Evolutionary conservation across 2,797 vertebrate species (phyloP).

Genomic region (Sphenopsis melanotis): DNA sequence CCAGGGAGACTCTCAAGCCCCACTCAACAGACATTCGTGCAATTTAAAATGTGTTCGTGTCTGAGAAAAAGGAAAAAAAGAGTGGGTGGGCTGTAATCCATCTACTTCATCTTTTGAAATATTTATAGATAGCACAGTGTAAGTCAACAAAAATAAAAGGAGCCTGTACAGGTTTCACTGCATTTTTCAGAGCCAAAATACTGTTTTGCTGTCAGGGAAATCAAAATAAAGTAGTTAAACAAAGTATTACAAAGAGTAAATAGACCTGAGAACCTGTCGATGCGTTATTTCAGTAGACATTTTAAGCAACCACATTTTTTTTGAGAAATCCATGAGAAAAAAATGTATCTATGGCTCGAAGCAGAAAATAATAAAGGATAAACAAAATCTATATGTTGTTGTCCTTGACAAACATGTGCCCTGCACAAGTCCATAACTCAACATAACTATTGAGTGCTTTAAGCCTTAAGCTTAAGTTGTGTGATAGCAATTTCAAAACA

Average conservation of each 20-base stretch:
- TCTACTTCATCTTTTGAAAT: slow-evolving; percentile 33
- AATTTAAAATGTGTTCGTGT: not conserved
- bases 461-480: not conserved
- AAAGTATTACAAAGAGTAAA: not conserved
- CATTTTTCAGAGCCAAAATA: slow-evolving; percentile 16
- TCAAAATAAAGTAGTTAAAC: slow-evolving; percentile 28
- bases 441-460: not conserved
- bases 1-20: slow-evolving; percentile 9
- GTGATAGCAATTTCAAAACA: not conserved
- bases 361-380: not conserved
- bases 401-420: not conserved
- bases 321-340: not conserved
- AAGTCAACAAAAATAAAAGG: slow-evolving; percentile 35
- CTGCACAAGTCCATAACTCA: not conserved
- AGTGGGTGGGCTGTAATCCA: not conserved
- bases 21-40: not conserved
- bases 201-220: slow-evolving; percentile 1
- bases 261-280: not conserved
- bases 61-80: not conserved
- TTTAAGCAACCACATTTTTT: not conserved
- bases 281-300: not conserved
- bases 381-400: not conserved
- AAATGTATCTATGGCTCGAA: not conserved
- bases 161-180: not conserved
- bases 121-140: slow-evolving; percentile 14